Percentiles rank a stretch among this genome's conserved stretches.
These are phyloP conservation scores for Sebastes melanostomus DNA, from an alignment of 2,797 vertebrate species.

Conservation along the genomic window DNA sequence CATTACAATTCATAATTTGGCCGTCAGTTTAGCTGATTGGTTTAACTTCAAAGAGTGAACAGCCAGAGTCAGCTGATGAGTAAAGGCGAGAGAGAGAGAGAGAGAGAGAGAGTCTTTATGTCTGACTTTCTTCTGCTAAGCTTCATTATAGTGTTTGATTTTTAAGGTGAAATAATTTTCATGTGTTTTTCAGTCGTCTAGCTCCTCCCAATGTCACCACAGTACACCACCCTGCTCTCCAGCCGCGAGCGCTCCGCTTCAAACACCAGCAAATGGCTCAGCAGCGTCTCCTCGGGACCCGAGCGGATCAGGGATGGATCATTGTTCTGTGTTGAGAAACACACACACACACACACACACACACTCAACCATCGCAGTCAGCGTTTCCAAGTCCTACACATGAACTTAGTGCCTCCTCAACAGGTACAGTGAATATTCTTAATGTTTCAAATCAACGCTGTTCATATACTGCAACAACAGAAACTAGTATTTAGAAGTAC, in stretches of 20 bases:
- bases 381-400: not conserved
- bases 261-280: constrained; percentile 87
- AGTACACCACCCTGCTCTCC: constrained; percentile 81
- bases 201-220: constrained; percentile 25
- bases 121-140: not conserved
- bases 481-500: constrained; percentile 34
- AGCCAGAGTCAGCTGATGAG: not conserved
- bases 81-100: not conserved
- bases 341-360: not conserved
- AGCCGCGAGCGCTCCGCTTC: constrained; percentile 83
- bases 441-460: not conserved
- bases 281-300: constrained; percentile 83
- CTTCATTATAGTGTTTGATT: not conserved
- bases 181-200: not conserved
- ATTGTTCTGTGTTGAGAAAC: constrained; percentile 72
- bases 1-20: not conserved
- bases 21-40: not conserved
- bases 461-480: not conserved
- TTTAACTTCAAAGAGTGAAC: not conserved
- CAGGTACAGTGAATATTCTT: not conserved
- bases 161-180: not conserved
- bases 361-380: not conserved
- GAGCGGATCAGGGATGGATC: constrained; percentile 81
- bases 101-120: too few relatives aligned
- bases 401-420: not conserved